These are phyloP conservation scores for Elachura formosa DNA, from an alignment of 2,113 vertebrate species.

Conservation along the genomic window DNA sequence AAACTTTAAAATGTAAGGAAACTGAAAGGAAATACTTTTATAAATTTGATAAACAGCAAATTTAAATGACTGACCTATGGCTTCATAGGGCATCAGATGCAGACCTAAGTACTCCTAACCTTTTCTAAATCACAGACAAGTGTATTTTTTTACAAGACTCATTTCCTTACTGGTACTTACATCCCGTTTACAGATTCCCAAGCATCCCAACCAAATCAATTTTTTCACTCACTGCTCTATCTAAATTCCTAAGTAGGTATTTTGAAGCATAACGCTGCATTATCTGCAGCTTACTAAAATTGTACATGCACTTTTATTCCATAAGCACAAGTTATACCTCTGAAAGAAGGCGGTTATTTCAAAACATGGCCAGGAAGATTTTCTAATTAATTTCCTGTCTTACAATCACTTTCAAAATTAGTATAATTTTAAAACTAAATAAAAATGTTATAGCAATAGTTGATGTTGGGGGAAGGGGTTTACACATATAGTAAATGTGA, in stretches of 20 bases:
- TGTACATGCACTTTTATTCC: background rate
- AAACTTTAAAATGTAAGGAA: background rate
- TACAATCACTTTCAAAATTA: background rate
- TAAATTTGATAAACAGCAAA: background rate
- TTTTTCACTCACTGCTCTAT: background rate
- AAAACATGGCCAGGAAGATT: background rate
- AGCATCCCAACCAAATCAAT: too few species aligned
- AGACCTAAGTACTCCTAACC: background rate
- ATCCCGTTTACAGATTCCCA: background rate
- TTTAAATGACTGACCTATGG: background rate
- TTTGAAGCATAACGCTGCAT: background rate
- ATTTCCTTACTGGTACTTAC: background rate
- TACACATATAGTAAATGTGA: background rate
- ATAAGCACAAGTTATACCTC: background rate
- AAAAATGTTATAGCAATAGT: background rate
- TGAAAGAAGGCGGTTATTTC: background rate
- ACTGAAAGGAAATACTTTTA: background rate
- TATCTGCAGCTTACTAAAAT: background rate
- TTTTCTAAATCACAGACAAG: background rate
- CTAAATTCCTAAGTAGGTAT: background rate
- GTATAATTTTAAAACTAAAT: background rate
- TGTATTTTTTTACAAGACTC: background rate
- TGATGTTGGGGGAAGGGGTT: accelerated
- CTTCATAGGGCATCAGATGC: background rate
- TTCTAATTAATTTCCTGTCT: background rate